Evolutionary conservation across 2,888 invertebrate genomes (phyloP).

Genomic region (Kryphioiulus occultus): DNA sequence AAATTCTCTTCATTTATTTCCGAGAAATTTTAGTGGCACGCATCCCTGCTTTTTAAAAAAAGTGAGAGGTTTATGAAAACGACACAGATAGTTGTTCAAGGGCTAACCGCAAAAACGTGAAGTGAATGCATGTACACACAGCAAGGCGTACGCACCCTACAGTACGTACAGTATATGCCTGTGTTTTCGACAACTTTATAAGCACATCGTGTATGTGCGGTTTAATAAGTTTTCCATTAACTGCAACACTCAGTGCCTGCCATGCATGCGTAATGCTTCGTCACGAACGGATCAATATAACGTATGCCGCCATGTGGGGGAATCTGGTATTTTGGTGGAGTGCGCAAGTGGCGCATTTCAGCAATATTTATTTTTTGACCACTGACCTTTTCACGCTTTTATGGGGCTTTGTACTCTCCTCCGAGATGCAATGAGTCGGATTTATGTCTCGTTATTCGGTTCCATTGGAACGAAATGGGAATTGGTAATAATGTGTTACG

Average conservation of each 20-base stretch:
- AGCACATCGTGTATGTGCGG: neutral
- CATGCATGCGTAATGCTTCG: neutral
- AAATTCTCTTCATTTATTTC: too few relatives aligned
- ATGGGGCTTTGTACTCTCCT: conserved; percentile 15
- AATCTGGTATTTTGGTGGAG: neutral
- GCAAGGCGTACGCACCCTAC: neutral
- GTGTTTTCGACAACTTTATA: neutral
- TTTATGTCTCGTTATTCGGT: neutral
- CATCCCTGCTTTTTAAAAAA: too few relatives aligned
- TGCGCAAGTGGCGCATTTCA: conserved; percentile 13
- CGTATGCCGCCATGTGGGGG: neutral
- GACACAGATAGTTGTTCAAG: neutral
- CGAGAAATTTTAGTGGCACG: too few relatives aligned
- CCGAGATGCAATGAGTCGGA: conserved; percentile 7
- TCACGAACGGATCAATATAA: neutral
- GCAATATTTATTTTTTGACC: conserved; percentile 11
- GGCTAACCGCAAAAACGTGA: neutral
- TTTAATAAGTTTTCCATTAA: conserved; percentile 15
- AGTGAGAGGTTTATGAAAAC: neutral
- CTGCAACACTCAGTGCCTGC: neutral
- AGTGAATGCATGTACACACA: neutral
- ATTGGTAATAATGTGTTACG: conserved; percentile 16
- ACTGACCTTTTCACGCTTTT: conserved; percentile 9
- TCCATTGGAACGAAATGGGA: conserved; percentile 6
- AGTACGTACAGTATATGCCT: neutral